Evolutionary conservation across 2,113 vertebrate genomes (phyloP), one percentile per base, ranked within the genome.

Genomic region (Paraplagusia blochii): DNA sequence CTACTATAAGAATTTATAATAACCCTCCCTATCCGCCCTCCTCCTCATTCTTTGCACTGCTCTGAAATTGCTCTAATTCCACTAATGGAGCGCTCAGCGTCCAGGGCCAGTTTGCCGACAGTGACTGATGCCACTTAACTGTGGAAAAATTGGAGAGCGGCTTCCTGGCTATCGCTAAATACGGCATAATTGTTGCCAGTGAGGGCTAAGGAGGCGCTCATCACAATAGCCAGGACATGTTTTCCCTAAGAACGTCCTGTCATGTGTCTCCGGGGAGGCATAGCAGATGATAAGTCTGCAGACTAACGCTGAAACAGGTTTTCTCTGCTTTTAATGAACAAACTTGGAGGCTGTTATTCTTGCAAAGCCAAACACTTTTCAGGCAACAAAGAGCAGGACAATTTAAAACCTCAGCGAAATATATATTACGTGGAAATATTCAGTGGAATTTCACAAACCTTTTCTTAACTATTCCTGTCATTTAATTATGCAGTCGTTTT

Each of bases 41-140:
- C 16, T 15, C 60, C 55, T 58, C 44, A 16, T 36, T 62, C 40
- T 68, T 60, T 65, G 59, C 69, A 67, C 69, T 38, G 39, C 72
- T 67, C 59, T 69, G 56, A 78, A 65, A 53, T 67, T 61, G 70
- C 72, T 70, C 74, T 85, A 88, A 88, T 89, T 85, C 56, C 72
- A 66, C 77, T 85, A 89, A 89, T 89, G 87, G 81, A 82, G 63
- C 51, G 59, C 58, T 79, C 58, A 62, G 75, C 22, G 76, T 87
- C 78, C 63, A 53, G 60, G 45, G 58, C 58, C 72, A 72, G 49
- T 69, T 76, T 75, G 45, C 72, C 65, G 76, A 66, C 77, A 81
- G 53, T 83, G 80, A 87, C 63, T 59, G 79, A 81, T 82, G 75
- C 53, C 60, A 57, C 56, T 44, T 82, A 82, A 85, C 73, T 80